A percentile compares a stretch with the other conserved stretches of the same genome.
Conservation (phyloP, 2,888 invertebrate species). For the Sminthurides aquaticus region DNA sequence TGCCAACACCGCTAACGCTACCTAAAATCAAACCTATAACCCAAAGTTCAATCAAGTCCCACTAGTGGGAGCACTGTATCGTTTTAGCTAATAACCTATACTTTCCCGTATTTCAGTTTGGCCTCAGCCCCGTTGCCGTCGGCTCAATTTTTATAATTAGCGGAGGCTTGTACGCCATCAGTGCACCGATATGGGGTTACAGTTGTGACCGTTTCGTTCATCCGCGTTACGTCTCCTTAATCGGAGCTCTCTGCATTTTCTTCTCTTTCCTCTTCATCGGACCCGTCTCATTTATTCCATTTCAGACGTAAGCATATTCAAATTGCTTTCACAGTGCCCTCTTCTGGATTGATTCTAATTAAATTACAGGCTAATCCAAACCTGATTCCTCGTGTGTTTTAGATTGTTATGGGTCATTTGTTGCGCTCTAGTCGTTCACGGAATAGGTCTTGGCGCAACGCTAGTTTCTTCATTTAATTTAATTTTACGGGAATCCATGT, state of each 20-base stretch:
- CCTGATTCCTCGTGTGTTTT: background rate
- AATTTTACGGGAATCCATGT: slow-evolving; percentile 72
- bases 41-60: no score
- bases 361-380: background rate
- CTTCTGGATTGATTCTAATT: background rate
- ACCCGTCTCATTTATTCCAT: slow-evolving; percentile 67
- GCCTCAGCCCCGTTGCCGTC: slow-evolving; percentile 60
- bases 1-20: no score
- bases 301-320: slow-evolving; percentile 52
- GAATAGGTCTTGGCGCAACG: slow-evolving; percentile 75
- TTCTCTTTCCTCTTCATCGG: slow-evolving; percentile 66
- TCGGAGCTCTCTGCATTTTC: slow-evolving; percentile 60
- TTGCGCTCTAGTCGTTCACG: slow-evolving; percentile 67
- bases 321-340: background rate
- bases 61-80: no score
- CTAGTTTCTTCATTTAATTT: slow-evolving; percentile 80
- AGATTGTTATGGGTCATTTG: slow-evolving; percentile 63
- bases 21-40: no score
- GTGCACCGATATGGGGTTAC: slow-evolving; percentile 74
- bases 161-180: slow-evolving; percentile 69
- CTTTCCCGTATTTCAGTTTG: slow-evolving; percentile 51
- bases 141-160: slow-evolving; percentile 78
- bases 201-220: slow-evolving; percentile 58
- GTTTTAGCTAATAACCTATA: background rate
- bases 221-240: slow-evolving; percentile 61